Conservation (phyloP, 2,888 invertebrate species). For the Phlogophora meticulosa region DNA sequence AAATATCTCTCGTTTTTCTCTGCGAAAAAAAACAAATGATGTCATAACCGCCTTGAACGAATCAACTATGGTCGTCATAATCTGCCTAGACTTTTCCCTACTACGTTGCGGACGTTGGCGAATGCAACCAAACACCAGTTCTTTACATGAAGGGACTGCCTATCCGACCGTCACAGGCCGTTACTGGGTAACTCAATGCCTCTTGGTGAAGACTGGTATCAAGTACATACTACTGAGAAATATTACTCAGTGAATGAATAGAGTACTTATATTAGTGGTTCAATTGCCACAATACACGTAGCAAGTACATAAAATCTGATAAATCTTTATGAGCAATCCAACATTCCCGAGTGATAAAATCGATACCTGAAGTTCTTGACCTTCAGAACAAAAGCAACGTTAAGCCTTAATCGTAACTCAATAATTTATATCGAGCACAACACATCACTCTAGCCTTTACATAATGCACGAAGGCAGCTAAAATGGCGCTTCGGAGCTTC, state of each 20-base stretch:
- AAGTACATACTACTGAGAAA: no score
- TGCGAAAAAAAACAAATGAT: no score
- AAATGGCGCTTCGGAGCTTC: constrained; percentile 49
- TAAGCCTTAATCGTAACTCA: constrained; percentile 63
- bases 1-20: neutral
- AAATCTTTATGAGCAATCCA: constrained; percentile 45
- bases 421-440: constrained; percentile 67
- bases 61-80: no score
- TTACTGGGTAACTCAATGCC: no score
- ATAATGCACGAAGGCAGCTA: constrained; percentile 65
- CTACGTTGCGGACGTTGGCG: no score
- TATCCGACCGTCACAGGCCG: no score
- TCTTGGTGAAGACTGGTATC: no score
- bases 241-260: no score
- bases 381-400: constrained; percentile 56
- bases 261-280: constrained; percentile 2
- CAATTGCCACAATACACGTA: neutral
- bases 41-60: no score
- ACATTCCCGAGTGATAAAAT: constrained; percentile 54
- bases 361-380: constrained; percentile 64
- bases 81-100: no score
- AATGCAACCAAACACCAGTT: no score
- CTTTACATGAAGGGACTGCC: no score
- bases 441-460: constrained; percentile 65
- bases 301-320: constrained; percentile 34